These are phyloP conservation scores for Galagoides demidoff DNA, from an alignment of 2,797 vertebrate genomes.

Conservation along the genomic window DNA sequence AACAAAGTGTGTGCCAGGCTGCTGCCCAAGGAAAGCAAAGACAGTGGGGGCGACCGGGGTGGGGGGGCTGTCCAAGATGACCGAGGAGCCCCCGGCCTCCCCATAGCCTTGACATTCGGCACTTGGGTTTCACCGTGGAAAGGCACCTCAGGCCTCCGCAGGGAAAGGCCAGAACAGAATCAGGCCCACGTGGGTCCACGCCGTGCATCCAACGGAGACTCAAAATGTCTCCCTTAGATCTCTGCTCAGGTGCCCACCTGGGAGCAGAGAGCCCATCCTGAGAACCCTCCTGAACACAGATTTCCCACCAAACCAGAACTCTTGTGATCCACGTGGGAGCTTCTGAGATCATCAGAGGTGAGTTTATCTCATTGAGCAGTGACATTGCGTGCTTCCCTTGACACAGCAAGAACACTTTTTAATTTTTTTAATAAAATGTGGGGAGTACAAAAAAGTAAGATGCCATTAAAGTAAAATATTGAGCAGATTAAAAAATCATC, in stretches of 20 bases:
- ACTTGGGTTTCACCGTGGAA: fast-evolving
- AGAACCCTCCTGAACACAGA: neutral
- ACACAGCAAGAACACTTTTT: neutral
- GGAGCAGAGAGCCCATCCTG: neutral
- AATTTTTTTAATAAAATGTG: neutral
- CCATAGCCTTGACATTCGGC: neutral
- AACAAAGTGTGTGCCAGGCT: fast-evolving
- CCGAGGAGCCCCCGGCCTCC: neutral
- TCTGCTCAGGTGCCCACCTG: fast-evolving
- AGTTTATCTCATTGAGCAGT: too few species aligned
- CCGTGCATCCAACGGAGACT: fast-evolving
- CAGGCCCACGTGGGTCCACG: fast-evolving
- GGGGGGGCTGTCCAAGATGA: fast-evolving
- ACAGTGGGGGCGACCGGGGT: too few species aligned
- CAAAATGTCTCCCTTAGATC: neutral
- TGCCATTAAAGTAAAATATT: neutral
- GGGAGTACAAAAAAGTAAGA: neutral
- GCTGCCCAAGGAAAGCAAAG: fast-evolving
- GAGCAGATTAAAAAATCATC: neutral
- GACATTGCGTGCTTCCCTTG: neutral
- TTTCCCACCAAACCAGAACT: neutral
- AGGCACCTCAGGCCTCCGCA: neutral
- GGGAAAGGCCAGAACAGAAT: neutral
- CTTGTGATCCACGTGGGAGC: fast-evolving
- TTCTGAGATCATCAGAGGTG: neutral